Conservation (phyloP, 2,113 vertebrate species). For the Xiphias gladius region DNA sequence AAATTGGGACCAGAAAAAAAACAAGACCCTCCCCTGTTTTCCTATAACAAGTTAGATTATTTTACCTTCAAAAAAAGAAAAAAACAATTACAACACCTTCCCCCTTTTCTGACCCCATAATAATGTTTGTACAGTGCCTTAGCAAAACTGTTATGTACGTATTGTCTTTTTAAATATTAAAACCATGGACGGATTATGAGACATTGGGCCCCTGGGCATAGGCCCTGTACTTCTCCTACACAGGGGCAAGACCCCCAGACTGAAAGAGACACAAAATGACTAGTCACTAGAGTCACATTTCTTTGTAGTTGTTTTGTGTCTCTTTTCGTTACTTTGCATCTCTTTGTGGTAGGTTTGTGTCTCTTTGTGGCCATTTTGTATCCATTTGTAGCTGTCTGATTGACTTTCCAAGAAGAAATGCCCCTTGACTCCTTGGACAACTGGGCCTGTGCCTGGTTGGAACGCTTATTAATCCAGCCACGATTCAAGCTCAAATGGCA, state of each 20-base stretch:
- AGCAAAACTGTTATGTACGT: not conserved
- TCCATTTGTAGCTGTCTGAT: not conserved
- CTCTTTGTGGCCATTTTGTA: not conserved
- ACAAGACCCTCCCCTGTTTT: not conserved
- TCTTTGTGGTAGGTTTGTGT: not conserved
- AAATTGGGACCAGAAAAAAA: not conserved
- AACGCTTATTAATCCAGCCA: not conserved
- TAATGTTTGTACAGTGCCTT: not conserved
- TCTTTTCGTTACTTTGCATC: not conserved
- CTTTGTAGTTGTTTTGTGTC: not conserved
- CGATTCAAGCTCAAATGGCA: slow-evolving; percentile 1
- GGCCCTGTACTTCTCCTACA: not conserved
- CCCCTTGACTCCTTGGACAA: not conserved
- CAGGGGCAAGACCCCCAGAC: too few species aligned
- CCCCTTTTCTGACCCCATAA: not conserved
- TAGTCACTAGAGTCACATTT: too few species aligned
- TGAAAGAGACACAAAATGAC: not conserved
- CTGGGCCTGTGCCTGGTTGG: not conserved
- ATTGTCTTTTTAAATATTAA: slow-evolving; percentile 7
- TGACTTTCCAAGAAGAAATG: not conserved
- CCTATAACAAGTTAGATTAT: too few species aligned
- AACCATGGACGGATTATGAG: not conserved
- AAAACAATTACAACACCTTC: not conserved
- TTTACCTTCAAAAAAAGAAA: not conserved
- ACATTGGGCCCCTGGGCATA: not conserved